Conservation (phyloP, 1,140 invertebrate species). For the Phenacoccus solenopsis region DNA sequence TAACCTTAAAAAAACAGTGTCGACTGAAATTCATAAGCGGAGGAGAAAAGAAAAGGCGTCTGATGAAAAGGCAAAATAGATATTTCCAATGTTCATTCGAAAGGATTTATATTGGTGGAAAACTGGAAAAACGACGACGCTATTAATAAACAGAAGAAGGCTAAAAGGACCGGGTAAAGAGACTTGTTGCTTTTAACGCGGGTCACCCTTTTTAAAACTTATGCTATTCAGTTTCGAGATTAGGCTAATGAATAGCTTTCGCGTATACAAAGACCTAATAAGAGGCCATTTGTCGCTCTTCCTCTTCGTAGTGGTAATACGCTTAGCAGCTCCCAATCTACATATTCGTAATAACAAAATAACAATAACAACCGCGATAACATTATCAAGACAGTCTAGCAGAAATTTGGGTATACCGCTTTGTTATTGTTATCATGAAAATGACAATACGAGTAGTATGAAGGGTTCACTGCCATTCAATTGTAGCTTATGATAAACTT, state of each 20-base stretch:
- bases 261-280: background rate
- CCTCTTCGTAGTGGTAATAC: background rate
- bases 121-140: background rate
- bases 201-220: background rate
- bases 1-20: too few relatives aligned
- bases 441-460: background rate
- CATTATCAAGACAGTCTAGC: background rate
- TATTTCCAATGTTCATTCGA: background rate
- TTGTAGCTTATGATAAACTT: too few relatives aligned
- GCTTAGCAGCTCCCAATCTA: background rate
- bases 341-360: background rate
- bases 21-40: too few relatives aligned
- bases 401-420: background rate
- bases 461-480: too few relatives aligned
- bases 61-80: background rate
- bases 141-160: background rate
- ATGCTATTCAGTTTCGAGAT: background rate
- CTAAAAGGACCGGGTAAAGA: background rate
- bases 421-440: background rate
- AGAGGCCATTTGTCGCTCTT: background rate
- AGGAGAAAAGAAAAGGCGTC: too few relatives aligned
- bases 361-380: background rate
- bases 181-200: constrained; percentile 1
- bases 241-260: constrained; percentile 1
- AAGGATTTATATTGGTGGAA: background rate